Evolutionary conservation across 2,888 invertebrate species (phyloP).

Genomic region (Pterostichus madidus): DNA sequence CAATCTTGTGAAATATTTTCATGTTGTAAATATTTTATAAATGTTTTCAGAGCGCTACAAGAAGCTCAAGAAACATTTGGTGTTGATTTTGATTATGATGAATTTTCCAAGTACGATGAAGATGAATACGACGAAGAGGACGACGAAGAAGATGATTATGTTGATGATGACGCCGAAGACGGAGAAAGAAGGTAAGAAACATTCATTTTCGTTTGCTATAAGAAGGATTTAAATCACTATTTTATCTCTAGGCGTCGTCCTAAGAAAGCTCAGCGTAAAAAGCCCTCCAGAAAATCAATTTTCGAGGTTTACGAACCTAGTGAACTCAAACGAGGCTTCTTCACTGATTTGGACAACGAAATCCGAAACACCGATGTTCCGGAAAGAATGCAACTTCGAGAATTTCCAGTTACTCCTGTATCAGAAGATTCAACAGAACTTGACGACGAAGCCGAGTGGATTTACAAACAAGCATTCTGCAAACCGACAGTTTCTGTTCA

Average conservation of each 20-base stretch:
- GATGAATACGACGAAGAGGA: constrained; percentile 92
- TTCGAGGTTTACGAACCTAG: constrained; percentile 98
- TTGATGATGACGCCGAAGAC: constrained; percentile 88
- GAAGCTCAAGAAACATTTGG: constrained; percentile 99
- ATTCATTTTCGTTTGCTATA: constrained; percentile 28
- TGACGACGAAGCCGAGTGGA: constrained; percentile 98
- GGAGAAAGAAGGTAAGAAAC: constrained; percentile 75
- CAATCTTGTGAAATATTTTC: constrained; percentile 10
- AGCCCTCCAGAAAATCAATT: constrained; percentile 90
- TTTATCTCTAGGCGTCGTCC: constrained; percentile 78
- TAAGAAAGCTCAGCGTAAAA: constrained; percentile 88
- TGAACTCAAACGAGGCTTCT: constrained; percentile 96
- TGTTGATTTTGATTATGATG: constrained; percentile 98
- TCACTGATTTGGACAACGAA: constrained; percentile 95
- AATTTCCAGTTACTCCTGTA: constrained; percentile 91
- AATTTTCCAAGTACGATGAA: constrained; percentile 92
- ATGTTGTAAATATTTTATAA: constrained; percentile 25
- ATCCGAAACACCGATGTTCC: constrained; percentile 93
- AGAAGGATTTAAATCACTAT: neutral
- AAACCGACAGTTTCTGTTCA: constrained; percentile 91
- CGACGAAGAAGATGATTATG: constrained; percentile 89
- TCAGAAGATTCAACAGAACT: constrained; percentile 92
- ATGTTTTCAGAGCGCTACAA: constrained; percentile 86
- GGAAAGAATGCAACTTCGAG: constrained; percentile 94
- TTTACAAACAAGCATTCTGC: constrained; percentile 95